Evolutionary conservation across 2,888 invertebrate genomes (phyloP), one percentile per base, ranked within the genome.

Genomic region (Lasioglossum morio): DNA sequence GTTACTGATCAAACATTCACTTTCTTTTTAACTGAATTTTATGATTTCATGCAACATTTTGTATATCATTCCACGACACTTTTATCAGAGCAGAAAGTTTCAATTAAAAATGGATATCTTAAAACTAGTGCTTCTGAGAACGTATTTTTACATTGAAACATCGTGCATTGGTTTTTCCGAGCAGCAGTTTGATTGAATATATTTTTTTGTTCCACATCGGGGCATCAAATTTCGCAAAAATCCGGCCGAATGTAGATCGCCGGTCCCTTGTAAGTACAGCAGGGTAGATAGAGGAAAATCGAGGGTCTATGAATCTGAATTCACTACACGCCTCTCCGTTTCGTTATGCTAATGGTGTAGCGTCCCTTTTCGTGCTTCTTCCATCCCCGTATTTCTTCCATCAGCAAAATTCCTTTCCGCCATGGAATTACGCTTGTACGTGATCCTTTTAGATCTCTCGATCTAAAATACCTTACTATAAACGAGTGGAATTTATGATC

Each of bases 301-400:
- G 70, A 76, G 72, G 83, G 80, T 81, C 72, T 75, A 60, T 66
- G 84, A 81, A 89, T 90, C 81, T 77, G 78, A 69, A 90, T 88
- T 90, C 90, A 77, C 83, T 46, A 87, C 92, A 87, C 87, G 90
- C 86, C 85, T 86, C 89, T 73, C 78, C 85, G 88, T 91, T 91
- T 90, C 86, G 86, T 91, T 91, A 91, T 91, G 91, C 88, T 91
- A 91, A 91, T 91, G 86, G 79, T 84, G 85, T 84, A 86, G 86
- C 75, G 87, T 77, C 77, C 73, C 85, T 86, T 82, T 85, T 85
- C 87, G 79, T 74, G 77, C 75, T 66, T 82, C 78, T 91, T 86
- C 85, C 85, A 70, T 83, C 80, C 72, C 84, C 79, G 84, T 86
- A 87, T 85, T 89, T 89, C 86, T 78, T 79, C 72, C 79, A 48